Percentiles rank a stretch among this genome's conserved stretches.
Conservation (phyloP, 2,797 vertebrate genomes). For the Steatocranus sp. region DNA sequence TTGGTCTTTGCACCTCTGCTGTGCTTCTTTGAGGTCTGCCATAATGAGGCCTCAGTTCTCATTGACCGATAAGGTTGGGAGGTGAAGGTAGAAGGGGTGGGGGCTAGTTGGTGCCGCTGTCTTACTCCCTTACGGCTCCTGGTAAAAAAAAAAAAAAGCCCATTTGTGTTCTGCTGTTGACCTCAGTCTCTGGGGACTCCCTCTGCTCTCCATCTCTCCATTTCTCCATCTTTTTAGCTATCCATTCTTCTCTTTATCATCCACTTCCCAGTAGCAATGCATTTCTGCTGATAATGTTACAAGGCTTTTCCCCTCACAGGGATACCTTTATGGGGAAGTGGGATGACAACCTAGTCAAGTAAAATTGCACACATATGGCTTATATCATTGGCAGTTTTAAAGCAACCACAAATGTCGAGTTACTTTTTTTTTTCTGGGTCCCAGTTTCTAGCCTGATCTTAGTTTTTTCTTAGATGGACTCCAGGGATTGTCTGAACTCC, state of each 20-base stretch:
- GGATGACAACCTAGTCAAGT: constrained; percentile 41
- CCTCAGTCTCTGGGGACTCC: constrained; percentile 40
- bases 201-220: constrained; percentile 23
- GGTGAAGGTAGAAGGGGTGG: neutral
- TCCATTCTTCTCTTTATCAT: constrained; percentile 34
- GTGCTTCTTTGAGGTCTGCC: neutral
- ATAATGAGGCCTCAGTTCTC: constrained; percentile 34
- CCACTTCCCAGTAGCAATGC: constrained; percentile 45
- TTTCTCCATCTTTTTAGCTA: constrained; percentile 15
- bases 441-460: constrained; percentile 22
- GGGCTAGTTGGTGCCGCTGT: neutral
- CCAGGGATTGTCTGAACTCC: constrained; percentile 35
- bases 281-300: constrained; percentile 58
- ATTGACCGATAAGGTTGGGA: constrained; percentile 5
- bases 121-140: constrained; percentile 13
- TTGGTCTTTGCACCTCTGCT: neutral
- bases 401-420: constrained; percentile 20
- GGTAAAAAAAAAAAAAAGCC: constrained; percentile 10
- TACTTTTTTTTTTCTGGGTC: constrained; percentile 34
- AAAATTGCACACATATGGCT: constrained; percentile 62
- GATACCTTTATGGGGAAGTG: constrained; percentile 16
- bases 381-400: constrained; percentile 40
- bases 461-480: constrained; percentile 4
- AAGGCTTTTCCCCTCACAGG: constrained; percentile 24
- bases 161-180: constrained; percentile 52